Percentiles rank a stretch among this genome's conserved stretches.
phyloP scores from a whole-genome alignment of 2,113 vertebrate species.

The Gnathonemus echidnorhynchus region DNA sequence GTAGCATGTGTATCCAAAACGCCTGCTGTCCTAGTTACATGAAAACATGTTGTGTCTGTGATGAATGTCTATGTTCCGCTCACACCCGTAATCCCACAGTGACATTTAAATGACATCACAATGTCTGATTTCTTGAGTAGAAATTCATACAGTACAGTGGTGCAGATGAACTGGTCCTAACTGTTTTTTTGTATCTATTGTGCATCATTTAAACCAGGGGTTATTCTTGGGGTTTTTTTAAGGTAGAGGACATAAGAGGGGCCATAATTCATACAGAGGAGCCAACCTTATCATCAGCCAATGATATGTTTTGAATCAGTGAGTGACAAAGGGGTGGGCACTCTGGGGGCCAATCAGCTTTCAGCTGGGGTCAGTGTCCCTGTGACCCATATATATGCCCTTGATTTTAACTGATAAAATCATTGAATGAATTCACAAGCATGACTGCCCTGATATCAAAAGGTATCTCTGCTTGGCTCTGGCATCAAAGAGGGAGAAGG shows the following conservation, averaged over 20 bases:
- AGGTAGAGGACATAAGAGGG: not conserved
- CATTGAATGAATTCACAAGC: not conserved
- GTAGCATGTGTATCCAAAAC: not conserved
- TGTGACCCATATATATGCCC: not conserved
- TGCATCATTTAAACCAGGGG: not conserved
- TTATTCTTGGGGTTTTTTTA: not conserved
- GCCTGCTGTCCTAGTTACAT: not conserved
- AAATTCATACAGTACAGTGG: not conserved
- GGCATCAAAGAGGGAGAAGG: not conserved
- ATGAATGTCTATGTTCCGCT: not conserved
- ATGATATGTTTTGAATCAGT: not conserved
- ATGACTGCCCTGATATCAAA: not conserved
- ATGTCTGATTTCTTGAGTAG: not conserved
- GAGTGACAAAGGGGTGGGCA: not conserved
- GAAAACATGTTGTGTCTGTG: not conserved
- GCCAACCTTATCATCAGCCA: not conserved
- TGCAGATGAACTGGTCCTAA: not conserved
- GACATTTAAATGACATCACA: not conserved
- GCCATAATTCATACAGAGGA: not conserved
- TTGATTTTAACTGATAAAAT: not conserved
- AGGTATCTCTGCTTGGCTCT: not conserved
- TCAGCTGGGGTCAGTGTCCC: not conserved
- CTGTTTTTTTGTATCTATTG: not conserved
- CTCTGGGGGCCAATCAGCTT: not conserved
- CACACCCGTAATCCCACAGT: not conserved